Conservation (phyloP, 2,888 invertebrate species). For the Leptinotarsa peninsularis region DNA sequence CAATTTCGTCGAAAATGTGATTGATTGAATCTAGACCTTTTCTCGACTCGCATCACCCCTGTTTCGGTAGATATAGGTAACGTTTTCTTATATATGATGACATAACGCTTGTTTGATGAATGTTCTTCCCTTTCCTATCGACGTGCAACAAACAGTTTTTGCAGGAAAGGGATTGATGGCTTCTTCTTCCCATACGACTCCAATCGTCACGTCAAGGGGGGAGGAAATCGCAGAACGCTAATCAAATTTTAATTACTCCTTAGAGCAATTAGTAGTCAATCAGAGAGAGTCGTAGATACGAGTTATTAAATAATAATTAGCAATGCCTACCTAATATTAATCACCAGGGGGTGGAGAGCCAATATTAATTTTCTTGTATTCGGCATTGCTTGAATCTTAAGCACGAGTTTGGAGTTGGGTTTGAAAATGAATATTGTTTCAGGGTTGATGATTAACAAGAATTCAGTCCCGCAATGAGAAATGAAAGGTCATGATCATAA, state of each 20-base stretch:
- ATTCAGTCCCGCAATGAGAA: too few species aligned
- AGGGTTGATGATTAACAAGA: too few species aligned
- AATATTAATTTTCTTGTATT: conserved; percentile 62
- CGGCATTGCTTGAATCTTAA: conserved; percentile 39
- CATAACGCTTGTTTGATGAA: conserved; percentile 60
- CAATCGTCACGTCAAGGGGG: conserved; percentile 6
- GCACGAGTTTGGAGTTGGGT: conserved; percentile 2
- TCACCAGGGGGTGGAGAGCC: conserved; percentile 60
- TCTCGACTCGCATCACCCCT: conserved; percentile 45
- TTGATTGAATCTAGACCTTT: conserved; percentile 58
- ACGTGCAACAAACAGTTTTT: conserved; percentile 59
- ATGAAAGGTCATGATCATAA: too few species aligned
- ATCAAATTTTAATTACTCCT: conserved; percentile 67
- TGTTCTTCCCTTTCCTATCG: conserved; percentile 63
- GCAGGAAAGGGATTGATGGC: conserved; percentile 5
- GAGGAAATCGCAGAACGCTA: conserved; percentile 30
- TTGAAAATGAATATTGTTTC: background rate
- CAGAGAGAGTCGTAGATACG: conserved; percentile 60
- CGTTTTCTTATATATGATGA: conserved; percentile 57
- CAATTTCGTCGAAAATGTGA: conserved; percentile 61
- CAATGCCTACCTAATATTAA: conserved; percentile 62
- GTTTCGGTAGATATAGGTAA: conserved; percentile 50
- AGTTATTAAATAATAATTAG: conserved; percentile 68
- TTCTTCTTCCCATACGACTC: background rate
- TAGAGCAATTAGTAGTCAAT: conserved; percentile 66